Conservation (phyloP, 2,797 vertebrate species). For the Bucorvus abyssinicus region DNA sequence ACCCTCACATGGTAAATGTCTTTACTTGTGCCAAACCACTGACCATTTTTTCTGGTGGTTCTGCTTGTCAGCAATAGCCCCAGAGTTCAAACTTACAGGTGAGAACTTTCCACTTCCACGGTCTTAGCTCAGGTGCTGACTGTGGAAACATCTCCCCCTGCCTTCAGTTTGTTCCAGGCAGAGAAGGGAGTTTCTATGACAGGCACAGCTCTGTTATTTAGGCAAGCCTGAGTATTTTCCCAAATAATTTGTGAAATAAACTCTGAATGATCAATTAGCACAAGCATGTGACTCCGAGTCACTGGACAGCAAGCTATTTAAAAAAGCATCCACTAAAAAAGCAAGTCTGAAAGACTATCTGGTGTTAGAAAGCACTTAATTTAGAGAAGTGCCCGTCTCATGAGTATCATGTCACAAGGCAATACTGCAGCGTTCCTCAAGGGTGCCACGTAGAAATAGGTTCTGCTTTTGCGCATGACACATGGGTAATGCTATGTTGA, state of each 20-base stretch:
- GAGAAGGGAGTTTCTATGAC: neutral
- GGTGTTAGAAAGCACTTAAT: conserved; percentile 9
- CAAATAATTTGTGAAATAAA: conserved; percentile 8
- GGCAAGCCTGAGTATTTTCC: conserved; percentile 6
- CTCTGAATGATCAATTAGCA: neutral
- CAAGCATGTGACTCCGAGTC: conserved; percentile 19
- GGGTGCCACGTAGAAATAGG: neutral
- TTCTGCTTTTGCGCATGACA: neutral
- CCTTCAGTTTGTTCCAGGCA: neutral
- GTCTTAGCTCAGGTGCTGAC: neutral
- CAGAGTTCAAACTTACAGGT: neutral
- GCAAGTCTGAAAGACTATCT: conserved; percentile 3
- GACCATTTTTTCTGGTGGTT: neutral
- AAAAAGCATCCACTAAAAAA: neutral
- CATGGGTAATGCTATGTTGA: neutral
- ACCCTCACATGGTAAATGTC: neutral
- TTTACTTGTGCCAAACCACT: neutral
- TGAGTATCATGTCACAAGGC: conserved; percentile 1
- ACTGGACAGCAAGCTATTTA: neutral
- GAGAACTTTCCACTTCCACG: neutral
- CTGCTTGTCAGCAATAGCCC: neutral
- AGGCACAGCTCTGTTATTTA: neutral
- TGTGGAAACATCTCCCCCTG: conserved; percentile 42
- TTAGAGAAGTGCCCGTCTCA: neutral
- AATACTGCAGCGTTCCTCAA: neutral